phyloP scores from a whole-genome alignment of 2,888 invertebrate genomes.

The Heterodera filipjevi region DNA sequence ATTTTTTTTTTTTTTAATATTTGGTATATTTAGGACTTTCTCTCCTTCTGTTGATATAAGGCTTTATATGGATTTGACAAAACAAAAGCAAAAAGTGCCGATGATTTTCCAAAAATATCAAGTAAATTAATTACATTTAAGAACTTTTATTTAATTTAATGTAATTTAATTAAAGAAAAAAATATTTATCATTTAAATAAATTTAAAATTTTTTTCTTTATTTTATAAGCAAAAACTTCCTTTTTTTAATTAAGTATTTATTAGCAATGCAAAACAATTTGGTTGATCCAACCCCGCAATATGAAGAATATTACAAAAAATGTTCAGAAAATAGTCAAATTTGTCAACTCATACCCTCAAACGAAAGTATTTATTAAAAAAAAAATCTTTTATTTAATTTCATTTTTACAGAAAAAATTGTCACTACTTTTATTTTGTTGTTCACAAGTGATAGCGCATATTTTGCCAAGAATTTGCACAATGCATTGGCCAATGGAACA shows the following conservation, averaged over 20 bases:
- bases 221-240: background rate
- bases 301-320: background rate
- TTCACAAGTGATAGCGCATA: background rate
- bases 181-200: background rate
- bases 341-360: background rate
- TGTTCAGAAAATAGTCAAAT: background rate
- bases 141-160: too few species aligned
- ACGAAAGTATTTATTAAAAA: background rate
- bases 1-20: too few species aligned
- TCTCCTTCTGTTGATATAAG: background rate
- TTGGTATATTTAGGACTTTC: background rate
- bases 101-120: slow-evolving; percentile 3
- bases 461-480: background rate
- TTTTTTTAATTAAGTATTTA: background rate
- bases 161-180: too few species aligned
- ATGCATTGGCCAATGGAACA: background rate
- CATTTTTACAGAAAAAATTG: background rate
- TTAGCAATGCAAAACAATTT: background rate
- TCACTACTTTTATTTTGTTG: background rate
- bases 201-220: background rate
- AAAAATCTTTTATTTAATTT: background rate
- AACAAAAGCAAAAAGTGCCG: background rate
- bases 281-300: background rate
- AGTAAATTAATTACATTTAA: too few species aligned
- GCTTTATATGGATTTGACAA: background rate